phyloP scores from a whole-genome alignment of 1,140 invertebrate genomes.

The Brachionus sp. region DNA sequence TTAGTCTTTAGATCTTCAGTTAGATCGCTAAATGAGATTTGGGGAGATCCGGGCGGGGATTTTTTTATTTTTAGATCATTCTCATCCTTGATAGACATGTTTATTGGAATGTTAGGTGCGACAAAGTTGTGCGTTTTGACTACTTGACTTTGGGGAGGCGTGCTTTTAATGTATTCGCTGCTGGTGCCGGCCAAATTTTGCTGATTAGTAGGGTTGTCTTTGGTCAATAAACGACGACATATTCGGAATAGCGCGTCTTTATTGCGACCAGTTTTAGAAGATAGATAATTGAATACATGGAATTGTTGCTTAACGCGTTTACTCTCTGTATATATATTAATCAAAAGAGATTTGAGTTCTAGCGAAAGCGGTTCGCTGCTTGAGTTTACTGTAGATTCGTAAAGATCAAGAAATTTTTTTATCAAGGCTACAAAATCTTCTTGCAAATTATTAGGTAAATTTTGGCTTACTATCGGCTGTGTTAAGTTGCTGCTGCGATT shows the following conservation, averaged over 20 bases:
- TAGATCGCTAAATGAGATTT: background rate
- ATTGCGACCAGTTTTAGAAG: background rate
- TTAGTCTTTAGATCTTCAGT: background rate
- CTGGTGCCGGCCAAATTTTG: background rate
- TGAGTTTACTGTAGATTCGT: background rate
- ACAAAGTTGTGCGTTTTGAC: background rate
- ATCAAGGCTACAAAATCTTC: background rate
- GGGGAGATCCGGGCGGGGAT: background rate
- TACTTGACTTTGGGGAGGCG: background rate
- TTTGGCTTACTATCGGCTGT: background rate
- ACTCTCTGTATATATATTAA: background rate
- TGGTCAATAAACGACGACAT: background rate
- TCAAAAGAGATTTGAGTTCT: background rate
- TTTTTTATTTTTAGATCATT: background rate
- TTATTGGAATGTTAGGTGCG: background rate
- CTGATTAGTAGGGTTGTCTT: background rate
- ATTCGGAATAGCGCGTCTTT: background rate
- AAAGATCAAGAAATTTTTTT: background rate
- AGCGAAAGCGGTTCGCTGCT: background rate
- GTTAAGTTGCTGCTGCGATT: background rate
- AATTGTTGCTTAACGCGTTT: background rate
- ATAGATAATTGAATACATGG: slow-evolving; percentile 16
- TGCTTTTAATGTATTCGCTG: background rate
- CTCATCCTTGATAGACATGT: background rate
- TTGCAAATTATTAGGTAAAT: background rate